phyloP scores from a whole-genome alignment of 2,797 vertebrate genomes.

The Platyrinchus mystaceus region DNA sequence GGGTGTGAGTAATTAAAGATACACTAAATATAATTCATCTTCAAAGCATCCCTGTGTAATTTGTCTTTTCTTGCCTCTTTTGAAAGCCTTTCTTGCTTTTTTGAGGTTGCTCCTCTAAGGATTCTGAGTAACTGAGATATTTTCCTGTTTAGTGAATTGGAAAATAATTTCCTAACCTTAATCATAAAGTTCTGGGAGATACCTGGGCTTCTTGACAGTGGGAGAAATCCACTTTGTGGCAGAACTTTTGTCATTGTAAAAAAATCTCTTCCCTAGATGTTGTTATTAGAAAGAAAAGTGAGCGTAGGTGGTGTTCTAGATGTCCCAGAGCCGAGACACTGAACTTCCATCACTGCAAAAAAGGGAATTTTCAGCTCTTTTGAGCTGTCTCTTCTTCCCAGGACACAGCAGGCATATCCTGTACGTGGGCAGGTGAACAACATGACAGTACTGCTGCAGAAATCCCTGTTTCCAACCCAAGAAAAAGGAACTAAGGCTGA shows the following conservation, averaged over 20 bases:
- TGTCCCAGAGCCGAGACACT: background rate
- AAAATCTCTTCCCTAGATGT: background rate
- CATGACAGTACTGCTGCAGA: background rate
- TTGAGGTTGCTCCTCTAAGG: background rate
- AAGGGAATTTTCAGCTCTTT: background rate
- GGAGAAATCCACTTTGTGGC: background rate
- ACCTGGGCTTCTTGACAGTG: background rate
- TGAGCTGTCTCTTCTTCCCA: background rate
- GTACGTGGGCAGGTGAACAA: background rate
- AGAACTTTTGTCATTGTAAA: background rate
- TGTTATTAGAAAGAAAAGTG: background rate
- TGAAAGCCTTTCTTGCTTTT: background rate
- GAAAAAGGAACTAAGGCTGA: background rate
- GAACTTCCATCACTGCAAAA: background rate
- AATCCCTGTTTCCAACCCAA: background rate
- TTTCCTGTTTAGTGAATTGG: background rate
- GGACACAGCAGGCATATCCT: background rate
- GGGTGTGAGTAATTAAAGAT: conserved; percentile 31
- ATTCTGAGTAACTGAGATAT: background rate
- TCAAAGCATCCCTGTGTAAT: background rate
- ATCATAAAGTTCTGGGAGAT: background rate
- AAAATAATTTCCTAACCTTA: background rate
- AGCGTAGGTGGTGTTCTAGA: background rate
- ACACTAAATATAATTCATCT: background rate
- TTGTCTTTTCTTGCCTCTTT: background rate